These are phyloP conservation scores for Caenorhabditis remanei DNA, from an alignment of 1,140 invertebrate species.

Conservation along the genomic window DNA sequence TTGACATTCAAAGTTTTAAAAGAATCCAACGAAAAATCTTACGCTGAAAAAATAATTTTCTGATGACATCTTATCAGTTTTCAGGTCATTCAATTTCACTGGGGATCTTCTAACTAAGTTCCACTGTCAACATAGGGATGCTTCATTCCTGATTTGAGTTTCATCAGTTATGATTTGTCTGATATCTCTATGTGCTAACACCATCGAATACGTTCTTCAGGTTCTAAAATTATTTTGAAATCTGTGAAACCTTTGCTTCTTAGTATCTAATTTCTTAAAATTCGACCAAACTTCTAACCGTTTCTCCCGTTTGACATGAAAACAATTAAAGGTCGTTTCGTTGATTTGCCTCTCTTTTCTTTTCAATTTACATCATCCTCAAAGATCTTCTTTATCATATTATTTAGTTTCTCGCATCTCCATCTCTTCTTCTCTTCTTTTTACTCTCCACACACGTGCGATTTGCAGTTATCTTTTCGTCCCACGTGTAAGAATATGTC, in stretches of 20 bases:
- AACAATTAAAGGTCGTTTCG: background rate
- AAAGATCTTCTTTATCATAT: slow-evolving; percentile 31
- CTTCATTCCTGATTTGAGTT: no score
- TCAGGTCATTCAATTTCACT: no score
- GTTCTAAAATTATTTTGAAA: background rate
- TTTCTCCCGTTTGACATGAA: background rate
- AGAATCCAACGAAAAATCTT: no score
- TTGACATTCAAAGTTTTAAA: no score
- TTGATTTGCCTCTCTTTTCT: background rate
- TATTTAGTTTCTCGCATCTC: background rate
- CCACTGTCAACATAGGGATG: no score
- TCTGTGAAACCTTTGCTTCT: background rate
- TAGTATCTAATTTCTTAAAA: background rate
- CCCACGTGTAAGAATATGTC: slow-evolving; percentile 40
- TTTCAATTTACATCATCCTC: slow-evolving; percentile 23
- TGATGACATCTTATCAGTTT: no score
- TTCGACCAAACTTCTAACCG: slow-evolving; percentile 4
- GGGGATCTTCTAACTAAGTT: no score
- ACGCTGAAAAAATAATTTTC: no score
- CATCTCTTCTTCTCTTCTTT: background rate
- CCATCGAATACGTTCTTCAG: no score
- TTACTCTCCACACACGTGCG: background rate
- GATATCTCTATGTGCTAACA: no score
- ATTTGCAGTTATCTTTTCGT: slow-evolving; percentile 35
- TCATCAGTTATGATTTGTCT: no score